Evolutionary conservation across 35 echinoderm and acorn worm genomes (phyloP), one percentile per base, ranked within the genome.

Genomic region (Apostichopus parvimensis): DNA sequence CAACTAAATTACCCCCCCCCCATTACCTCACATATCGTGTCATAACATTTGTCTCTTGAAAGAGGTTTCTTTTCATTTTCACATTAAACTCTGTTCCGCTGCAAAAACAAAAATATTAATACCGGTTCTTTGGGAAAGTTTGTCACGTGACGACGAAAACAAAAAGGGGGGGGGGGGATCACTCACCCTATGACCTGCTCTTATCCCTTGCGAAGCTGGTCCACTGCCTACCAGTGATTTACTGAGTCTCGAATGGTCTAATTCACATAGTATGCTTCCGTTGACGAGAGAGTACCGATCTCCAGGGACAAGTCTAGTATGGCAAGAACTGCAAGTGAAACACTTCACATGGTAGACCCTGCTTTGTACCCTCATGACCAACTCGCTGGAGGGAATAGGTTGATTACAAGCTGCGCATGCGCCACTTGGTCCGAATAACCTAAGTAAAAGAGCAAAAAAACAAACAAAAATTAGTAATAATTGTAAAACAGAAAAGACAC

Each of bases 261-360:
- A 87, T 83, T 98, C 97, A 68, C 97, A 98, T 12, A 98, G 82
- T 71, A 95, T 89, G 79, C 94, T 98, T 77, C 97, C 97, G 85
- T 98, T 98, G 86, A 95, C 93, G 22, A 96, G 54, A 21, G 92
- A 91, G 86, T 94, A 95, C 9, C 94, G 77, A 68, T 96, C 94
- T 28, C 97, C 97, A 26, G 97, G 94, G 18, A 94, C 93, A 57
- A 98, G 91, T n/a, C 93, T 93, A 59, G 91, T 94, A 82, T 98
- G 97, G 77, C 97, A 98, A n/a, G 97, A 93, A 79, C 97, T 96
- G 73, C 97, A 98, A 55, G 91, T 92, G 88, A 98, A 98, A 80
- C 94, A 98, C 85, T 98, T 98, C 57, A 98, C 90, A 87, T 98
- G 97, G 77, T 98, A 98, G 24, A 95, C 97, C 68, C 93, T 94